Base-by-base conservation (phyloP, 2,113 vertebrate genomes). In the Macheiramphus alcinus region DNA sequence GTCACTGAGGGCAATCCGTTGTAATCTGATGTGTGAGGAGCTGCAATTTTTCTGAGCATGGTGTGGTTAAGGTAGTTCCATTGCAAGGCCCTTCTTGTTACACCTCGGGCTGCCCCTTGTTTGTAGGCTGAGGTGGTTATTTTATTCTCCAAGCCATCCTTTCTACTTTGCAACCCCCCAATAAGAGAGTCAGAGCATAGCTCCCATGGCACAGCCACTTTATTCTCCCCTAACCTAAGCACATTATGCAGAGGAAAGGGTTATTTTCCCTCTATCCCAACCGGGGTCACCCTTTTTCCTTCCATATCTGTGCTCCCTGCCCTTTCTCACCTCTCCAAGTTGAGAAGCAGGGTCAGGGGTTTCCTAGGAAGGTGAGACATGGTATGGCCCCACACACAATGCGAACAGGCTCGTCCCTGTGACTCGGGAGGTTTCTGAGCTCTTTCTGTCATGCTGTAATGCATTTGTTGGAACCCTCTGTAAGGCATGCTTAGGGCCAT, bases 41-140 rank as follows among this genome's bases (percentile, higher is more conserved):
- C 52, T 68, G 70, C 1, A 1, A 9, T 22, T 71, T 50, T 42
- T n/a, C 70, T 31, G 6, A 71, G 40, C 22, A 1, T 2, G 0
- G 20, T 3, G 4, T 43, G 21, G 17, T 88, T 83, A 53, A 89
- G 70, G 58, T 55, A 25, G 82, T 63, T 87, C 36, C 19, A 19
- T 12, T 62, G 55, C 48, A 83, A 55, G 43, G 56, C 25, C 67
- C 20, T 5, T 15, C 58, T 25, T 10, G 15, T n/a, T 40, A 3
- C 6, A 3, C 40, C 53, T 76, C 6, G 1, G 43, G 61, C 76
- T 87, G 25, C 75, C 21, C 34, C n/a, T 38, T 1, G 0, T 52
- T 90, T 65, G 15, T n/a, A 22, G 53, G 19, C 42, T 34, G 31
- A 63, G 45, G 48, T 62, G 32, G 68, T 10, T 74, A 20, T 61